Evolutionary conservation across 2,797 vertebrate genomes (phyloP), one percentile per base, ranked within the genome.

Genomic region (Odontamblyopus rebecca): DNA sequence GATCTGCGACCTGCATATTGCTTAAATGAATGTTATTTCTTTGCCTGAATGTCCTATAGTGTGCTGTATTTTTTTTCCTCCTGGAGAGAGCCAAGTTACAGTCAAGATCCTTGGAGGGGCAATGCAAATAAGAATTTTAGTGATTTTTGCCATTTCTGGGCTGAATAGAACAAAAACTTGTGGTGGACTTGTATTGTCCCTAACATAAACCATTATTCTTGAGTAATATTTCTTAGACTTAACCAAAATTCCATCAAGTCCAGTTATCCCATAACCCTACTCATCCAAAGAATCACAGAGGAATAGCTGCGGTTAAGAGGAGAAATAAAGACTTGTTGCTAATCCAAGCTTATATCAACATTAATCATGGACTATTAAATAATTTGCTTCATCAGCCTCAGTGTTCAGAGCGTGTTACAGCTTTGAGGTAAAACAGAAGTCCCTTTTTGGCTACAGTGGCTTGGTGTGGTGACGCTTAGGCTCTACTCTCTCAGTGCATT

Each of bases 391-490:
- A 30, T 51, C 32, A 16, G 62, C 54, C 9, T 23, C 18, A 53
- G 48, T 57, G 11, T 72, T 15, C 48, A 53, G 29, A 56, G 29
- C 4, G 30, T 38, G 27, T 9, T 26, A 57, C 23, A 16, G 50
- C 74, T 71, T 79, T 80, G 74, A 63, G 30, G 67, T 51, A 76
- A 80, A 78, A 73, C 57, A 74, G 62, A 61, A 70, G 27, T 32
- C 38, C 16, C 26, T 32, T 68, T 72, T 76, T 71, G 57, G 57
- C 51, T n/a, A 57, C 69, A 77, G 79, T 85, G 84, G 79, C 85
- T 84, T 64, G 70, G 35, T 86, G 82, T 86, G 82, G 82, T 81
- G 75, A 71, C 15, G 9, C 69, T 74, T 41, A 72, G 61, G 81
- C 61, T 72, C 30, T 66, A 60, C 38, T 75, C 73, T 86, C 71